Conservation (phyloP, 2,113 vertebrate species). For the Megatriorchis doriae region DNA sequence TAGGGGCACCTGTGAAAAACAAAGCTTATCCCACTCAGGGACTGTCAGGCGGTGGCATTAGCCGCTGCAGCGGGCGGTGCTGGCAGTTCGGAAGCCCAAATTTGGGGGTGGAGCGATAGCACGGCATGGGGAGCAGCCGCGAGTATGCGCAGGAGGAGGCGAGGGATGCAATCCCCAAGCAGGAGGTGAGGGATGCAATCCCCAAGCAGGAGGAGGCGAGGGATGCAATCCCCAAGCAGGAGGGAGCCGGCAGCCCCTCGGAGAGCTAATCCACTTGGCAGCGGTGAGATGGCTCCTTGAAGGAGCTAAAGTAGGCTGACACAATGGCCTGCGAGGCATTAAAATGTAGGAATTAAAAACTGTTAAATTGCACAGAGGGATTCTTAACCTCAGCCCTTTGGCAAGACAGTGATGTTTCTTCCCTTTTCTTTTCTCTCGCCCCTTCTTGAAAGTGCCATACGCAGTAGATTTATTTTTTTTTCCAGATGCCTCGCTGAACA, state of each 20-base stretch:
- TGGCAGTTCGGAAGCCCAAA: not conserved
- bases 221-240: not conserved
- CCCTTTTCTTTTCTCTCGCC: not conserved
- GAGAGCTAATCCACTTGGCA: conserved; percentile 39
- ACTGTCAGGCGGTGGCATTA: not conserved
- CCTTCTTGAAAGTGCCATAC: not conserved
- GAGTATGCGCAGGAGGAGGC: not conserved
- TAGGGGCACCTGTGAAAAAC: not conserved
- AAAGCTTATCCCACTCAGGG: not conserved
- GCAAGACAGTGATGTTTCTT: conserved; percentile 39
- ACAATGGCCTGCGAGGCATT: conserved; percentile 58
- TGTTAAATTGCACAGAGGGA: conserved; percentile 58
- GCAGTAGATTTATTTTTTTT: not conserved
- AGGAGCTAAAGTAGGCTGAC: conserved; percentile 35
- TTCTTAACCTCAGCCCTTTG: conserved; percentile 63
- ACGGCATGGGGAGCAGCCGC: not conserved
- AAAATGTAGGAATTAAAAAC: conserved; percentile 64
- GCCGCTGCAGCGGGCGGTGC: not conserved
- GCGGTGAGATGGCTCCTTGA: conserved; percentile 1
- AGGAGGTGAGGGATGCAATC: no score
- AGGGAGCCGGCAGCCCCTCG: not conserved
- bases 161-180: no score
- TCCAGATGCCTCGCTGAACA: not conserved
- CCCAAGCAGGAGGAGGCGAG: no score
- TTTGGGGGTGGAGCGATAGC: not conserved